Conservation (phyloP, 2,797 vertebrate genomes). For the Manis pentadactyla region DNA sequence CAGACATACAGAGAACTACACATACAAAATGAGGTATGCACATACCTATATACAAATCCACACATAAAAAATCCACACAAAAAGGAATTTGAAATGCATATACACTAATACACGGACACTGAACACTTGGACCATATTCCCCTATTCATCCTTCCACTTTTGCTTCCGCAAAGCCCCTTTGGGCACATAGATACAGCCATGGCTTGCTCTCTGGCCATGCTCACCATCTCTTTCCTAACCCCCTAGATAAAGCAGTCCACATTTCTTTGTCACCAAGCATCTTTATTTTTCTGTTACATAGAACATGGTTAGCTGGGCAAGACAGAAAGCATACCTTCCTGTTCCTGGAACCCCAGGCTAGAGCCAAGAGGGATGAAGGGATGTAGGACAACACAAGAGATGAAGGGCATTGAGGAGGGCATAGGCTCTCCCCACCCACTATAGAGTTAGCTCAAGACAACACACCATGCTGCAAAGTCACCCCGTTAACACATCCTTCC, state of each 20-base stretch:
- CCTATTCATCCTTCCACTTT: neutral
- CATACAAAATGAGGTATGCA: neutral
- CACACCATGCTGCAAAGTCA: constrained; percentile 88
- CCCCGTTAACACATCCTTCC: constrained; percentile 83
- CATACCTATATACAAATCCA: neutral
- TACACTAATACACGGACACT: neutral
- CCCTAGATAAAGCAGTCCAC: constrained; percentile 32
- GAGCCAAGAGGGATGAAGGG: constrained; percentile 84
- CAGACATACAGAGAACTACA: neutral
- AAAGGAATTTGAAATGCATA: neutral
- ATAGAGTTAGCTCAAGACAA: constrained; percentile 84
- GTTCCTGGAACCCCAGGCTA: constrained; percentile 83
- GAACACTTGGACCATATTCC: neutral
- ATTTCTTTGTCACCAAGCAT: constrained; percentile 86
- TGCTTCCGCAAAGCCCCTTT: neutral
- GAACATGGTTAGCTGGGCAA: constrained; percentile 86
- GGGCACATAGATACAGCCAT: neutral
- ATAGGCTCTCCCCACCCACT: constrained; percentile 77
- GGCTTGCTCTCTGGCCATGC: neutral
- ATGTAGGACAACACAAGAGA: constrained; percentile 81
- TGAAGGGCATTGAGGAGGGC: neutral
- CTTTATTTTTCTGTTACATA: constrained; percentile 90
- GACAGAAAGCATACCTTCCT: constrained; percentile 83
- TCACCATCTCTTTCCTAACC: neutral
- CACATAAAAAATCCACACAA: neutral